These are phyloP conservation scores for Perca schrenkii DNA, from an alignment of 2,113 vertebrate species.

Conservation along the genomic window DNA sequence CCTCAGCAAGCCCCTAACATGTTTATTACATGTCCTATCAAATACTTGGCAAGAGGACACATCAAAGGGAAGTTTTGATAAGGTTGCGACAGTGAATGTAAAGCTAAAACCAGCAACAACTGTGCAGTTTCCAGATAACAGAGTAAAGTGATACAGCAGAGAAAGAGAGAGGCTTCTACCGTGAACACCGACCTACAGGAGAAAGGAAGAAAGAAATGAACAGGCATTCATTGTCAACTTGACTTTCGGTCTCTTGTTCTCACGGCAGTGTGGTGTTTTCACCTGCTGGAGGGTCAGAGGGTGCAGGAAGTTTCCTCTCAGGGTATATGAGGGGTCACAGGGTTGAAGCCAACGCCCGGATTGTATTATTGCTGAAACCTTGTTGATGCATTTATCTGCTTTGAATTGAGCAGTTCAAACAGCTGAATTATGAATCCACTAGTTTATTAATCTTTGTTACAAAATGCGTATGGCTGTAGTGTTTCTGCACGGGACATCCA, in stretches of 20 bases:
- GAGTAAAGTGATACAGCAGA: constrained; percentile 41
- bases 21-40: background rate
- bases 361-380: constrained; percentile 25
- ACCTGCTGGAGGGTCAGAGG: constrained; percentile 38
- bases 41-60: background rate
- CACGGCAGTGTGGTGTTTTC: constrained; percentile 18
- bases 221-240: constrained; percentile 34
- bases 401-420: background rate
- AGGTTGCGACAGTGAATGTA: background rate
- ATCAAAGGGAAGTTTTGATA: background rate
- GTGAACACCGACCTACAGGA: background rate
- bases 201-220: constrained; percentile 28
- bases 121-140: constrained; percentile 14
- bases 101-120: constrained; percentile 12
- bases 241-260: constrained; percentile 38
- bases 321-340: constrained; percentile 33
- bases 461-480: background rate
- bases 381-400: constrained; percentile 13
- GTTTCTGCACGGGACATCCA: background rate
- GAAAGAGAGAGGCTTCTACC: background rate
- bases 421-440: constrained; percentile 23
- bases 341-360: constrained; percentile 47
- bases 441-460: background rate
- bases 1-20: background rate
- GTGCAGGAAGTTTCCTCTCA: constrained; percentile 32